These are phyloP conservation scores for Manduca sexta DNA, from an alignment of 1,140 invertebrate species.

Conservation along the genomic window DNA sequence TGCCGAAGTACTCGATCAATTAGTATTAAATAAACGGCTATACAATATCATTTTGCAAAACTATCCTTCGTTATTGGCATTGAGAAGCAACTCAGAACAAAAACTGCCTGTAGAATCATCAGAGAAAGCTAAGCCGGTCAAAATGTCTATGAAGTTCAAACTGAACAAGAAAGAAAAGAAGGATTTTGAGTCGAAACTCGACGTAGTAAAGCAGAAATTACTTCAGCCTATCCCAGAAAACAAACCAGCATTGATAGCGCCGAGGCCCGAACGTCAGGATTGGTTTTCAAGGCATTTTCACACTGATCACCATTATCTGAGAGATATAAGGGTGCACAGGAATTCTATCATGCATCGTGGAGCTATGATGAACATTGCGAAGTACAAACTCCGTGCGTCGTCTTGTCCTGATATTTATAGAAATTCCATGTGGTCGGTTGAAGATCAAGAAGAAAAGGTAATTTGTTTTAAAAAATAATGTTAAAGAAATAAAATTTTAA, in stretches of 20 bases:
- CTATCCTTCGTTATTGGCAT: constrained; percentile 79
- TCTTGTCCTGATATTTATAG: constrained; percentile 93
- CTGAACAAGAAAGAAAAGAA: constrained; percentile 67
- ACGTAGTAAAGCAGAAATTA: constrained; percentile 48
- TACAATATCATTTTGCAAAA: constrained; percentile 83
- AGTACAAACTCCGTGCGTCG: constrained; percentile 88
- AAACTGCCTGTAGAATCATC: constrained; percentile 68
- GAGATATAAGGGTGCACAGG: constrained; percentile 82
- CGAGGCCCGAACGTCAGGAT: constrained; percentile 36
- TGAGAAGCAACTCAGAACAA: constrained; percentile 79
- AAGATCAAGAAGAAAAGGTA: constrained; percentile 80
- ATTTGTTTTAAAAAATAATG: constrained; percentile 2
- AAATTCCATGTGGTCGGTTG: constrained; percentile 91
- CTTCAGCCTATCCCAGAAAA: constrained; percentile 62
- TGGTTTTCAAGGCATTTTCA: constrained; percentile 76
- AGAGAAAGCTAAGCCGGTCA: constrained; percentile 72
- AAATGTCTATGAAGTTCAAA: constrained; percentile 77
- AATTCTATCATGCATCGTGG: constrained; percentile 90
- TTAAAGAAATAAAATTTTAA: no score
- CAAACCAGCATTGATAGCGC: constrained; percentile 39
- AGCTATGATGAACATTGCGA: constrained; percentile 86
- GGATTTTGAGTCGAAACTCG: constrained; percentile 54
- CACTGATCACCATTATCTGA: constrained; percentile 80
- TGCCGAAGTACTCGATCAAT: constrained; percentile 79
- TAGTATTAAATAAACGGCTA: constrained; percentile 78